These are phyloP conservation scores for Xanthia togata DNA, from an alignment of 2,888 invertebrate species.

Conservation along the genomic window DNA sequence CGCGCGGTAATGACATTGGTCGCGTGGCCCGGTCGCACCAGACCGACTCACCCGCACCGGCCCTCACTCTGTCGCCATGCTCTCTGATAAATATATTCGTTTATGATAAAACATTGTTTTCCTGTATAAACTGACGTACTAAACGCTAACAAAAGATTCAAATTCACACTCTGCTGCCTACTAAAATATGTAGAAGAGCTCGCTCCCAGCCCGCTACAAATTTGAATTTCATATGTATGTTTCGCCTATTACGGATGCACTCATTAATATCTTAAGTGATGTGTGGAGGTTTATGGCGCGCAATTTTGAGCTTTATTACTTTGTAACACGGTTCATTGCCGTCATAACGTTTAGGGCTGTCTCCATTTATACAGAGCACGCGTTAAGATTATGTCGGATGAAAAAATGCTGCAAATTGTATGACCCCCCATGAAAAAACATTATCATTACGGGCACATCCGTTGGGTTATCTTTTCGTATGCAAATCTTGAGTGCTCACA, in stretches of 20 bases:
- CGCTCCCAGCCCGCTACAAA: slow-evolving; percentile 88
- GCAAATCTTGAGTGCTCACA: slow-evolving; percentile 82
- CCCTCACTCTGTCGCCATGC: slow-evolving; percentile 31
- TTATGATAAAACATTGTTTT: slow-evolving; percentile 81
- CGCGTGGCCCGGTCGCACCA: slow-evolving; percentile 45
- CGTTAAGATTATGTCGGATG: slow-evolving; percentile 87
- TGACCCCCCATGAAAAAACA: slow-evolving; percentile 88
- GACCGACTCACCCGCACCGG: slow-evolving; percentile 22
- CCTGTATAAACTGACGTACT: slow-evolving; percentile 82
- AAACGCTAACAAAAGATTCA: slow-evolving; percentile 90
- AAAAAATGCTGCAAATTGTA: slow-evolving; percentile 89
- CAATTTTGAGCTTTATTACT: slow-evolving; percentile 78
- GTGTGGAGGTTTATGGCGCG: slow-evolving; percentile 78
- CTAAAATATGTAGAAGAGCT: slow-evolving; percentile 90
- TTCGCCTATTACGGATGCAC: slow-evolving; percentile 90
- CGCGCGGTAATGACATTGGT: slow-evolving; percentile 62
- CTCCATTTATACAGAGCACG: slow-evolving; percentile 83
- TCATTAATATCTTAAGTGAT: slow-evolving; percentile 91
- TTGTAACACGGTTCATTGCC: slow-evolving; percentile 66
- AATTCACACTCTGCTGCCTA: slow-evolving; percentile 90
- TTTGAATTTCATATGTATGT: slow-evolving; percentile 91
- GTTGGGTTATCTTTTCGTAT: slow-evolving; percentile 84
- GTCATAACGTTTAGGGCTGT: slow-evolving; percentile 58
- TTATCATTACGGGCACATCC: slow-evolving; percentile 84
- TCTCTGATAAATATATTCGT: slow-evolving; percentile 68